A percentile compares a stretch with the other conserved stretches of the same genome.
Evolutionary conservation across 2,888 invertebrate genomes (phyloP).

Genomic region (Siphlonurus alternatus): DNA sequence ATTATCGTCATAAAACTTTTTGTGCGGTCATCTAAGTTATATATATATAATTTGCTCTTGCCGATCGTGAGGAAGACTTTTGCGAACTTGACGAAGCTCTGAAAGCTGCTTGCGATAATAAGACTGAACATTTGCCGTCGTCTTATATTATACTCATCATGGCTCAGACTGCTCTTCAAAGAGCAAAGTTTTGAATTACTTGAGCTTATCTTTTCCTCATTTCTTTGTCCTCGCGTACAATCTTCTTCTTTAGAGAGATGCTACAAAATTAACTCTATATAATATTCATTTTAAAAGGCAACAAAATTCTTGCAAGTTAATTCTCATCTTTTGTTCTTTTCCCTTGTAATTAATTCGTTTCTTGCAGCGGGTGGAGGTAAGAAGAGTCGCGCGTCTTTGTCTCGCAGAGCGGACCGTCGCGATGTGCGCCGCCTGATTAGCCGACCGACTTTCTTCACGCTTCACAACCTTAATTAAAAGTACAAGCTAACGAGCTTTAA

Average conservation of each 20-base stretch:
- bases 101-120: too few relatives aligned
- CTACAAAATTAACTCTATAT: neutral
- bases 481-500: neutral
- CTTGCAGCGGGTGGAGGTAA: neutral
- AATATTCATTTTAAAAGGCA: neutral
- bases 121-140: too few relatives aligned
- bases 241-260: neutral
- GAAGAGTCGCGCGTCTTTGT: too few relatives aligned
- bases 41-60: too few relatives aligned
- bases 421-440: neutral
- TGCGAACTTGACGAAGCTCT: too few relatives aligned
- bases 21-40: too few relatives aligned
- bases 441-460: neutral
- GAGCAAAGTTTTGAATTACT: neutral
- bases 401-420: too few relatives aligned
- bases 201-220: neutral
- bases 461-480: neutral
- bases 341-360: neutral
- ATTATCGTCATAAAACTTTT: too few relatives aligned
- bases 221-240: neutral
- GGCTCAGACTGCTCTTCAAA: too few relatives aligned
- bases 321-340: neutral
- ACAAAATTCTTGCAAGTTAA: neutral
- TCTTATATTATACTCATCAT: too few relatives aligned
- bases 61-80: too few relatives aligned